A percentile compares a stretch with the other conserved stretches of the same genome.
These are phyloP conservation scores for Tetraneura akinire DNA, from an alignment of 1,140 invertebrate genomes.

Conservation along the genomic window DNA sequence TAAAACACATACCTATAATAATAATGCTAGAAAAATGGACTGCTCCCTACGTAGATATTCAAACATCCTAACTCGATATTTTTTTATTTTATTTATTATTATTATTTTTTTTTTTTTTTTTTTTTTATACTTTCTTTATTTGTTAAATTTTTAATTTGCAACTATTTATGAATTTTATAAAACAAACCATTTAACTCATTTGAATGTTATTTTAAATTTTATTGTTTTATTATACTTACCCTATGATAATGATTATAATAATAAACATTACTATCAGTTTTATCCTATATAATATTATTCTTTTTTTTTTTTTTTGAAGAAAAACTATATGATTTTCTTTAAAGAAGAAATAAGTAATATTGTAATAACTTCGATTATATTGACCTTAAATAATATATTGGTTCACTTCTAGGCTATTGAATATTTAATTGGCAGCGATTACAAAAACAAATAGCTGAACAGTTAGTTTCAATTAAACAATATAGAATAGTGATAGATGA, in stretches of 20 bases:
- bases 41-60: conserved; percentile 48
- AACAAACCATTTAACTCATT: conserved; percentile 13
- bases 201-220: conserved; percentile 35
- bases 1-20: conserved; percentile 19
- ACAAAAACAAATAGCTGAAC: conserved; percentile 30
- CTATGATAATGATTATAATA: not conserved
- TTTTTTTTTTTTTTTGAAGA: not conserved
- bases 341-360: not conserved
- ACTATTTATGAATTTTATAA: conserved; percentile 22
- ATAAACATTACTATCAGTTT: not conserved
- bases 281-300: not conserved
- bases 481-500: conserved; percentile 2
- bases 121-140: conserved; percentile 30
- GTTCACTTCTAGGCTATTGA: conserved; percentile 17
- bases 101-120: conserved; percentile 44
- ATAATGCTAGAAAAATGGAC: conserved; percentile 43
- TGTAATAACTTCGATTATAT: conserved; percentile 25
- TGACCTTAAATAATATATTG: conserved; percentile 26
- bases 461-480: conserved; percentile 31
- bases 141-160: conserved; percentile 44
- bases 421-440: conserved; percentile 40
- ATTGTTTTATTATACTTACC: not conserved
- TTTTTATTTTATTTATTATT: not conserved
- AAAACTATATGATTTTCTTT: not conserved
- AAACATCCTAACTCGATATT: conserved; percentile 27